These are phyloP conservation scores for Drosophila bocki DNA, from an alignment of 1,140 invertebrate genomes.

Conservation along the genomic window DNA sequence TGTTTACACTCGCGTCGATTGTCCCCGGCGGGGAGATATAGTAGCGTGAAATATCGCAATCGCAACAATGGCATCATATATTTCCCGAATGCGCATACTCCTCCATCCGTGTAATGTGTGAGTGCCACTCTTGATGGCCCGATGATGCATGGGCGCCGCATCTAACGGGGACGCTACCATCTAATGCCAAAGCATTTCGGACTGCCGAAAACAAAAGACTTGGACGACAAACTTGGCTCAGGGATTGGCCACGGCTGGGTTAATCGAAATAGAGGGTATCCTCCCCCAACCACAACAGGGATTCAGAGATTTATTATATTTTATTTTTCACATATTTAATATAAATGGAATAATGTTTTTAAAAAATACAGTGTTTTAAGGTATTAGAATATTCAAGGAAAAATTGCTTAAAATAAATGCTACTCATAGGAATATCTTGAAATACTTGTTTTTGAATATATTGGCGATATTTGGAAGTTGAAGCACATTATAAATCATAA, in stretches of 20 bases:
- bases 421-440: no score
- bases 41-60: slow-evolving; percentile 69
- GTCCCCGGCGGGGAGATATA: slow-evolving; percentile 29
- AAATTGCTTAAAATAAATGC: no score
- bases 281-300: not conserved
- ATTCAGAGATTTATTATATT: not conserved
- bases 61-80: slow-evolving; percentile 77
- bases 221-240: slow-evolving; percentile 53
- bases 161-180: slow-evolving; percentile 66
- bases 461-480: no score
- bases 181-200: slow-evolving; percentile 19
- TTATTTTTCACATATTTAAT: not conserved
- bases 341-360: not conserved
- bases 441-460: no score
- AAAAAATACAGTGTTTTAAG: not conserved
- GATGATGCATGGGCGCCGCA: slow-evolving; percentile 64
- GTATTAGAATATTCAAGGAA: not conserved
- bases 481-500: not conserved
- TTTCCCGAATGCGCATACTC: slow-evolving; percentile 63
- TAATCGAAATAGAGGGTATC: slow-evolving; percentile 15
- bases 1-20: slow-evolving; percentile 52
- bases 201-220: slow-evolving; percentile 68
- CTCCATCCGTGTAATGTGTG: slow-evolving; percentile 56
- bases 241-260: slow-evolving; percentile 6
- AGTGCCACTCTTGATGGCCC: slow-evolving; percentile 29